A percentile compares a stretch with the other conserved stretches of the same genome.
Evolutionary conservation across 2,888 invertebrate species (phyloP).

Genomic region (Melangyna quadrimaculata): DNA sequence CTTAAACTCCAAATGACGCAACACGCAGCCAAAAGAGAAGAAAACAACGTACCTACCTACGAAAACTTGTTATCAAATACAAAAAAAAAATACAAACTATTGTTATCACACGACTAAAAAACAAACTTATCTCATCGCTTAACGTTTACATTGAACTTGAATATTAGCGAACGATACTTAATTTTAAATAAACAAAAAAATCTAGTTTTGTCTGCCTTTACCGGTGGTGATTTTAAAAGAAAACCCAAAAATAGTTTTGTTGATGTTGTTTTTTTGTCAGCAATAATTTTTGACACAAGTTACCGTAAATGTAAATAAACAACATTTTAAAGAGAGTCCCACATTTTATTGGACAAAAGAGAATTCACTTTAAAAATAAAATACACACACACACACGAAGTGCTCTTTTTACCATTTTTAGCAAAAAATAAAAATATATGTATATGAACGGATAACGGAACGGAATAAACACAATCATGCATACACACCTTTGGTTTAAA

Average conservation of each 20-base stretch:
- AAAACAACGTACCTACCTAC: background rate
- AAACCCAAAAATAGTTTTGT: conserved; percentile 1
- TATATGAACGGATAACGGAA: no score
- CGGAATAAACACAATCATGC: conserved; percentile 73
- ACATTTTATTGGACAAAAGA: background rate
- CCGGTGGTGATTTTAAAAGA: conserved; percentile 29
- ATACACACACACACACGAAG: conserved; percentile 43
- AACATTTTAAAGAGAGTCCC: conserved; percentile 33
- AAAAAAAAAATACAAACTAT: background rate
- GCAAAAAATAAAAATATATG: background rate
- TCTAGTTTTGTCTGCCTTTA: conserved; percentile 30
- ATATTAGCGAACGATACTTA: background rate
- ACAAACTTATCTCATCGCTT: background rate
- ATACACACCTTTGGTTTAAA: conserved; percentile 73
- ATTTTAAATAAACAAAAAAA: background rate
- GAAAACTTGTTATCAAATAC: background rate
- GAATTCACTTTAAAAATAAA: conserved; percentile 40
- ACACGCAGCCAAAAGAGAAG: background rate
- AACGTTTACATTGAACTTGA: conserved; percentile 52
- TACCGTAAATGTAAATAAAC: conserved; percentile 62
- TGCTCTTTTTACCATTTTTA: conserved; percentile 41
- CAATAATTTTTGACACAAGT: conserved; percentile 15
- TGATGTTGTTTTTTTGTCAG: background rate
- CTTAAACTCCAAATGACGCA: background rate
- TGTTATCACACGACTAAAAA: background rate